phyloP scores from a whole-genome alignment of 1,140 invertebrate genomes.

The Pseudomyrmex gracilis region DNA sequence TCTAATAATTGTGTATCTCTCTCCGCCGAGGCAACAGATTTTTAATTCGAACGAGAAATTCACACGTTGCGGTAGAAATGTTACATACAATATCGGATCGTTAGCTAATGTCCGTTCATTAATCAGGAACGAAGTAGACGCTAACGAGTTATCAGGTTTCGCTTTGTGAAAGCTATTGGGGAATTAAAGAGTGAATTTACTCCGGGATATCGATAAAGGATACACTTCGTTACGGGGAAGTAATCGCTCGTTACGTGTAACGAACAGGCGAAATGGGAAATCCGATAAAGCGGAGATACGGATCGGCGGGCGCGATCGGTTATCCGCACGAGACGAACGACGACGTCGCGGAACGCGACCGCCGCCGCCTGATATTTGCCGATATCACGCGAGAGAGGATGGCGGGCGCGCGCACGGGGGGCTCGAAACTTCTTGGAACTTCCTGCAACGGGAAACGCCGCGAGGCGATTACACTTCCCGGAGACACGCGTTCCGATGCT shows the following conservation, averaged over 20 bases:
- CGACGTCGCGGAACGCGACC: slow-evolving; percentile 15
- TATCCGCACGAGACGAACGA: slow-evolving; percentile 25
- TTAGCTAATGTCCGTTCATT: slow-evolving; percentile 22
- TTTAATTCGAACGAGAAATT: not conserved
- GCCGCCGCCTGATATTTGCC: not conserved
- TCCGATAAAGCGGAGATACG: slow-evolving; percentile 48
- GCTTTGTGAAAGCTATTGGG: slow-evolving; percentile 39
- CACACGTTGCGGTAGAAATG: not conserved
- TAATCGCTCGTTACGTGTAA: slow-evolving; percentile 57
- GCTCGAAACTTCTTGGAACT: slow-evolving; percentile 25
- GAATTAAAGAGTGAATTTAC: slow-evolving; percentile 50
- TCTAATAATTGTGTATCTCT: too few relatives aligned
- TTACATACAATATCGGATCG: not conserved
- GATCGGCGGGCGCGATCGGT: slow-evolving; percentile 26
- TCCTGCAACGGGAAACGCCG: slow-evolving; percentile 11
- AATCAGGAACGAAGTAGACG: not conserved
- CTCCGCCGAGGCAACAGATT: not conserved
- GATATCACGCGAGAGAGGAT: slow-evolving; percentile 37
- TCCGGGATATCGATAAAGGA: slow-evolving; percentile 32
- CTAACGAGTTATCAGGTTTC: slow-evolving; percentile 19
- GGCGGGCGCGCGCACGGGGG: too few relatives aligned
- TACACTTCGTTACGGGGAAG: slow-evolving; percentile 20
- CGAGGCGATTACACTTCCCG: not conserved
- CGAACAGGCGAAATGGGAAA: slow-evolving; percentile 51
- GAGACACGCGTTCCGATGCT: slow-evolving; percentile 22